Base-by-base conservation (phyloP, 2,113 vertebrate species). In the Nycticorax nycticorax region DNA sequence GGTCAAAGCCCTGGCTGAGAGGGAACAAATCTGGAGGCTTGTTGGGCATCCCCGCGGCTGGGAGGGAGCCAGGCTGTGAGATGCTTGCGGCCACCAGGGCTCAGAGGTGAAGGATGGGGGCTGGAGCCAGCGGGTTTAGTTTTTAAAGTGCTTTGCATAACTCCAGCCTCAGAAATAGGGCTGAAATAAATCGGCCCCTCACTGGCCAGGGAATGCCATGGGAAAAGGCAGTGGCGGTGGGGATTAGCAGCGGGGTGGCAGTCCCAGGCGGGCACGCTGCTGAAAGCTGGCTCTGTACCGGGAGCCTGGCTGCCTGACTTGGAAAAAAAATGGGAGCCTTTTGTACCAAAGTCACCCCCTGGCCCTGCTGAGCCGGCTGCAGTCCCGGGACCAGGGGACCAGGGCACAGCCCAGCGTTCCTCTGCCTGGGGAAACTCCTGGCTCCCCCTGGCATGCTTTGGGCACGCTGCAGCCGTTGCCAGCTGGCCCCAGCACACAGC, bases 271-370 rank as follows among this genome's bases (percentile, higher is more conserved):
- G 64, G 26, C n/a, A 35, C 13, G 2, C 39, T 79, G 57, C 60
- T 30, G n/a, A 57, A 43, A 43, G 59, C 20, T 6, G 6, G 56
- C 3, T 2, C 64, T 81, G 71, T 83, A 47, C 10, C 0, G 0
- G 57, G 43, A 45, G 60, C 22, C 3, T 6, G 87, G 28, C 33
- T 1, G 8, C 53, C 41, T 27, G 30, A 28, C 0, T 9, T 9
- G 41, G 22, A 10, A 45, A 55, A 45, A 64, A 60, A 30, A 35
- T 0, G 9, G 45, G 24, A 89, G 33, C 28, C 23, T 56, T 67
- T 85, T 27, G 43, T 67, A 33, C 14, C 83, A 57, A 62, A 81
- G 28, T 30, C 48, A 69, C 7, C 35, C 27, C 32, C 19, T 43
- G 12, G 57, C 32, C 45, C 63, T 9, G 19, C 43, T 30, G 57